These are phyloP conservation scores for Noturus placidus DNA, from an alignment of 2,113 vertebrate species.

Conservation along the genomic window DNA sequence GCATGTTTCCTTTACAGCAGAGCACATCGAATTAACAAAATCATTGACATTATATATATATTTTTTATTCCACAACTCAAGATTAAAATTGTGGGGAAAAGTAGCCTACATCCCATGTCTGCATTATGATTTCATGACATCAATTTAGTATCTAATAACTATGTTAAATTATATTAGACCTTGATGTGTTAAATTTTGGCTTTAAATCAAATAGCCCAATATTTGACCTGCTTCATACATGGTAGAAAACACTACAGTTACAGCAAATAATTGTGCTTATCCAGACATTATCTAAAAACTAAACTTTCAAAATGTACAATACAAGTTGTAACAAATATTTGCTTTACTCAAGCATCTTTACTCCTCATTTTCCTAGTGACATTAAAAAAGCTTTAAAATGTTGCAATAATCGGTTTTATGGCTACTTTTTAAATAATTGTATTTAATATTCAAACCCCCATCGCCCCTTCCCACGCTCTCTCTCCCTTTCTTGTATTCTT, in stretches of 20 bases:
- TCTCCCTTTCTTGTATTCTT: not conserved
- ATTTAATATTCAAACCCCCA: constrained; percentile 21
- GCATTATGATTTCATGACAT: not conserved
- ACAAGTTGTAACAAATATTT: not conserved
- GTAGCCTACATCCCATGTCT: not conserved
- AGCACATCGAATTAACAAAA: too few species aligned
- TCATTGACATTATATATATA: too few species aligned
- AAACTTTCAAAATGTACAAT: not conserved
- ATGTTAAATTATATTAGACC: not conserved
- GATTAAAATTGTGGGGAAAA: too few species aligned
- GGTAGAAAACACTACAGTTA: not conserved
- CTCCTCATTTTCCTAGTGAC: not conserved
- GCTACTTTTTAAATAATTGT: constrained; percentile 21
- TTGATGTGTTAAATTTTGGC: not conserved
- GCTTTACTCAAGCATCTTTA: not conserved
- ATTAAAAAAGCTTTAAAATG: not conserved
- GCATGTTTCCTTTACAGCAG: not conserved
- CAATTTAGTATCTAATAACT: not conserved
- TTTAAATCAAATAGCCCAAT: not conserved
- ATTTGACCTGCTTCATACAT: not conserved
- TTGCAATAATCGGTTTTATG: constrained; percentile 29
- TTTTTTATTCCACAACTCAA: too few species aligned
- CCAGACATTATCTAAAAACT: not conserved
- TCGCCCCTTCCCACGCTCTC: not conserved
- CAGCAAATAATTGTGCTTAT: not conserved